Evolutionary conservation across 2,797 vertebrate genomes (phyloP).

Genomic region (Micromesistius poutassou): DNA sequence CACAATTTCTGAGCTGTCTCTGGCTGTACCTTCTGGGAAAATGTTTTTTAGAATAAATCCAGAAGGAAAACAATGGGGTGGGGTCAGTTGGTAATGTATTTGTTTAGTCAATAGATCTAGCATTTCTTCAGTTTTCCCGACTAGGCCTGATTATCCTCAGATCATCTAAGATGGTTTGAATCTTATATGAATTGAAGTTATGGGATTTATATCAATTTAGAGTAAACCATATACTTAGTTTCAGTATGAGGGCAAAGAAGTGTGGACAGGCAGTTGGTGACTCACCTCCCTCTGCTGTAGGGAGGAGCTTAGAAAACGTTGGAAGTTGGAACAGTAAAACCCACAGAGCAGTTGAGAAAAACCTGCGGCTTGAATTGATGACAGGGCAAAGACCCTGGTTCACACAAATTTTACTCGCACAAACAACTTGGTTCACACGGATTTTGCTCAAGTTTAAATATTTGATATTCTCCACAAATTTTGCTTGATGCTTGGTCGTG

Average conservation of each 20-base stretch:
- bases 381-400: no score
- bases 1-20: not conserved
- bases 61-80: not conserved
- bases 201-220: not conserved
- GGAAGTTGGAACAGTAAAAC: constrained; percentile 39
- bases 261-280: constrained; percentile 40
- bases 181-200: no score
- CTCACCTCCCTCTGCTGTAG: constrained; percentile 49
- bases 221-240: not conserved
- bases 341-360: constrained; percentile 5
- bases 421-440: no score
- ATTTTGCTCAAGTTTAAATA: no score
- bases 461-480: no score
- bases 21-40: not conserved
- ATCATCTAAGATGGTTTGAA: no score
- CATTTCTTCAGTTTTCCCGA: no score
- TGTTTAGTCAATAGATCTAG: no score
- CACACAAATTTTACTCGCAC: no score
- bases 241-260: not conserved
- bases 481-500: no score
- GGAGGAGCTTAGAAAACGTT: constrained; percentile 59
- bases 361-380: no score
- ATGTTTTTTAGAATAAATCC: not conserved
- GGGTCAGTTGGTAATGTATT: not conserved
- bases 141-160: no score